Evolutionary conservation across 2,113 vertebrate genomes (phyloP).

Genomic region (Burhinus bistriatus): DNA sequence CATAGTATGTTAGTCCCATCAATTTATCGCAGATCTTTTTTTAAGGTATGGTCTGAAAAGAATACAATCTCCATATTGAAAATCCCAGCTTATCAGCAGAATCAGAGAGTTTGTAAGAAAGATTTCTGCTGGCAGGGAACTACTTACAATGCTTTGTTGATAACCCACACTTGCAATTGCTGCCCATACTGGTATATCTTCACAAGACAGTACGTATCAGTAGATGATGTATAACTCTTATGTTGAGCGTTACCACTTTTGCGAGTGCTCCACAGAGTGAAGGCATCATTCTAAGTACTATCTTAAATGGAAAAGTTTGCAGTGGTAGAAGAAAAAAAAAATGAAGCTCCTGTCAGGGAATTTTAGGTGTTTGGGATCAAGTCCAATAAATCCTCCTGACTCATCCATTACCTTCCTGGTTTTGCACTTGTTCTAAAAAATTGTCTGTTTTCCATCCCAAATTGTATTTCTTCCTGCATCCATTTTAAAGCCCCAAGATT

Average conservation of each 20-base stretch:
- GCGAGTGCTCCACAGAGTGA: background rate
- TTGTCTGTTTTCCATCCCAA: background rate
- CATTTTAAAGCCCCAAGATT: background rate
- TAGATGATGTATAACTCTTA: background rate
- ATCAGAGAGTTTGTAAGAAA: background rate
- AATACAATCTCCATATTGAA: background rate
- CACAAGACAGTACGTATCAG: background rate
- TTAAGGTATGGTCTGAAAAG: background rate
- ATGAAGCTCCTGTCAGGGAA: background rate
- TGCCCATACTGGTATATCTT: background rate
- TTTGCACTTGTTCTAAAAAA: constrained; percentile 16
- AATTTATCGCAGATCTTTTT: background rate
- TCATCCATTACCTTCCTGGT: constrained; percentile 15
- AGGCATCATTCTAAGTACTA: background rate
- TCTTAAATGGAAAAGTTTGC: constrained; percentile 20
- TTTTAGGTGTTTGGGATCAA: constrained; percentile 17
- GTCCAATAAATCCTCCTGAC: constrained; percentile 49
- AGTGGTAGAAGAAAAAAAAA: background rate
- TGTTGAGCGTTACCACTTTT: background rate
- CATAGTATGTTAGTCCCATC: background rate
- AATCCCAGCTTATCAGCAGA: background rate
- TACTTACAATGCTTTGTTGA: background rate
- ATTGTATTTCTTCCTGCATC: background rate
- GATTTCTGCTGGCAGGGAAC: background rate
- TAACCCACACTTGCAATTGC: background rate